Evolutionary conservation across 1,140 invertebrate genomes (phyloP).

Genomic region (Bombyx mandarina): DNA sequence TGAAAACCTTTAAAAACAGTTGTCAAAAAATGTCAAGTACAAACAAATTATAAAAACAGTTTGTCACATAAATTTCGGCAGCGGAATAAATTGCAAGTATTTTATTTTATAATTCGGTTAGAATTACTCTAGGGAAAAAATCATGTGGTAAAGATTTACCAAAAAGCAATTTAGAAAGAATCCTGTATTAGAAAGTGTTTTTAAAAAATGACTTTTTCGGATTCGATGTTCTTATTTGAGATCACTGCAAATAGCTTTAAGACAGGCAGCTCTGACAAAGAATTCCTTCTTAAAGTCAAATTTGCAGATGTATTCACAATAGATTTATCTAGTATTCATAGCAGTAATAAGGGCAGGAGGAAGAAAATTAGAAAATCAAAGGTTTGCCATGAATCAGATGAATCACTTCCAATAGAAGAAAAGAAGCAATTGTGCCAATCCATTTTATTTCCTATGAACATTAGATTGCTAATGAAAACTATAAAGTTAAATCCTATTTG

Average conservation of each 20-base stretch:
- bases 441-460: constrained; percentile 26
- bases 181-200: too few relatives aligned
- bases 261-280: constrained; percentile 23
- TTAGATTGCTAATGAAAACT: constrained; percentile 24
- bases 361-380: constrained; percentile 22
- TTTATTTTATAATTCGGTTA: constrained; percentile 15
- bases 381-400: constrained; percentile 8
- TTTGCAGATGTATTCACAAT: constrained; percentile 43
- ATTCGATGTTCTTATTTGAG: constrained; percentile 57
- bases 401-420: constrained; percentile 3
- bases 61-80: constrained; percentile 27
- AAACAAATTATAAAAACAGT: background rate
- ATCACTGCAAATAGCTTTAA: constrained; percentile 37
- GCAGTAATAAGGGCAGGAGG: constrained; percentile 6
- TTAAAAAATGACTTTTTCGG: constrained; percentile 41
- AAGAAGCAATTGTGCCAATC: constrained; percentile 23
- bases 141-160: too few relatives aligned
- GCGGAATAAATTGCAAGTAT: constrained; percentile 42
- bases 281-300: constrained; percentile 30
- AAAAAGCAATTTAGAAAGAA: too few relatives aligned
- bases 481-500: constrained; percentile 42
- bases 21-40: too few relatives aligned
- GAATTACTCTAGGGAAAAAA: background rate
- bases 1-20: too few relatives aligned
- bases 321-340: constrained; percentile 4